phyloP scores from a whole-genome alignment of 2,797 vertebrate species.

The Peromyscus attwateri region DNA sequence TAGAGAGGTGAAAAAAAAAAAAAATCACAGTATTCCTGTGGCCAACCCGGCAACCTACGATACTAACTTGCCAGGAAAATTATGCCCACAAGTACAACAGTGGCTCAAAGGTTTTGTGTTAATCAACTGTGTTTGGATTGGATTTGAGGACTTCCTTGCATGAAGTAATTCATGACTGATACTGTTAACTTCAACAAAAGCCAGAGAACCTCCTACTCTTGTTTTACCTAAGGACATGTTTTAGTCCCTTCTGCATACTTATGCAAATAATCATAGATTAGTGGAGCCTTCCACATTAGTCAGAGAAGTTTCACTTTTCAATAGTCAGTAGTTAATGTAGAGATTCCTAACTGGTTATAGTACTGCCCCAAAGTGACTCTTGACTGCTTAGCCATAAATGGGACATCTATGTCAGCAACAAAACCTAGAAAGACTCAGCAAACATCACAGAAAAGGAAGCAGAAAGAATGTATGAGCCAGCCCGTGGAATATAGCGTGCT shows the following conservation, averaged over 20 bases:
- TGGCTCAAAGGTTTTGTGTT: neutral
- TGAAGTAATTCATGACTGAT: neutral
- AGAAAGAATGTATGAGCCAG: too few species aligned
- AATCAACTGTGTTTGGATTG: neutral
- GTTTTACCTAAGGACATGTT: neutral
- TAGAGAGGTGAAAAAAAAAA: neutral
- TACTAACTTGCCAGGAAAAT: neutral
- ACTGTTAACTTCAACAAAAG: neutral
- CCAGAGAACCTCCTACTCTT: neutral
- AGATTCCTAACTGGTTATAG: neutral
- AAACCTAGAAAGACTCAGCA: neutral
- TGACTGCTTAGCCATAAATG: neutral
- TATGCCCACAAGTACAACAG: neutral
- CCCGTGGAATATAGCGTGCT: neutral
- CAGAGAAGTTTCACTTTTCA: neutral
- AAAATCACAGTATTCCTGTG: neutral
- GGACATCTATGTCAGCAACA: neutral
- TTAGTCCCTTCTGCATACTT: neutral
- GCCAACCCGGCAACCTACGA: rapidly evolving
- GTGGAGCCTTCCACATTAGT: neutral
- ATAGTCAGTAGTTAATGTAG: neutral
- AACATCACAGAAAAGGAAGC: neutral
- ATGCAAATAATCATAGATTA: neutral
- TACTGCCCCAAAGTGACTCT: neutral
- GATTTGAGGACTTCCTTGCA: neutral